A percentile compares a stretch with the other conserved stretches of the same genome.
Conservation (phyloP, 2,888 invertebrate genomes). For the Urechis unicinctus region DNA sequence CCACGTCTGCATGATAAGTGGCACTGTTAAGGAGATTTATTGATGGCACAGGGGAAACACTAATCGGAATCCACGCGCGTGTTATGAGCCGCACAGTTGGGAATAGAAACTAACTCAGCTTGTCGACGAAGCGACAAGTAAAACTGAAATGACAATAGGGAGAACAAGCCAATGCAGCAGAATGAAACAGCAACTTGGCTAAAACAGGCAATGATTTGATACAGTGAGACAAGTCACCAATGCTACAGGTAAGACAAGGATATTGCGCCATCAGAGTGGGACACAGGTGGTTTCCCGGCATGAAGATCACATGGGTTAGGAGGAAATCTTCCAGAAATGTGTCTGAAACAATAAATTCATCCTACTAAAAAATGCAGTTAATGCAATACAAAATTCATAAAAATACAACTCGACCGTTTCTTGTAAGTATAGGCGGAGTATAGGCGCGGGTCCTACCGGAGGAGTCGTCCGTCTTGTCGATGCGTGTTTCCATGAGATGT, state of each 20-base stretch:
- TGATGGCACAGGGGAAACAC: no score
- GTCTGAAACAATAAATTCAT: slow-evolving; percentile 57
- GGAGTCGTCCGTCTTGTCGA: slow-evolving; percentile 56
- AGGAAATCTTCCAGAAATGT: slow-evolving; percentile 77
- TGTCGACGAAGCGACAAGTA: neutral
- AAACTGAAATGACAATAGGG: slow-evolving; percentile 22
- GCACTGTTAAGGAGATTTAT: no score
- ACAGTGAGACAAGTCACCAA: no score
- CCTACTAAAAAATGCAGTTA: no score
- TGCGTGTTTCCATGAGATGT: slow-evolving; percentile 72
- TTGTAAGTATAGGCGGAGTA: neutral
- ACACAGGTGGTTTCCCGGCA: slow-evolving; percentile 70
- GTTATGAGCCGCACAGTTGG: no score
- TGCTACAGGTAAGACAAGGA: no score
- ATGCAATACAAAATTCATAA: no score
- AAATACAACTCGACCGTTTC: neutral
- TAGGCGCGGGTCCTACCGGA: slow-evolving; percentile 29
- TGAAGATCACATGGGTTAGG: slow-evolving; percentile 74
- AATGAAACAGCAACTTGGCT: no score
- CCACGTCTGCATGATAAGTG: slow-evolving; percentile 36
- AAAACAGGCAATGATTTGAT: no score
- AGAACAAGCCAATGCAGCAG: no score
- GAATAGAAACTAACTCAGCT: no score
- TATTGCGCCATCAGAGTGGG: slow-evolving; percentile 70
- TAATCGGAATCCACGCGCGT: no score